Evolutionary conservation across 2,888 invertebrate species (phyloP), one percentile per base, ranked within the genome.

Genomic region (Nymphalis polychloros): DNA sequence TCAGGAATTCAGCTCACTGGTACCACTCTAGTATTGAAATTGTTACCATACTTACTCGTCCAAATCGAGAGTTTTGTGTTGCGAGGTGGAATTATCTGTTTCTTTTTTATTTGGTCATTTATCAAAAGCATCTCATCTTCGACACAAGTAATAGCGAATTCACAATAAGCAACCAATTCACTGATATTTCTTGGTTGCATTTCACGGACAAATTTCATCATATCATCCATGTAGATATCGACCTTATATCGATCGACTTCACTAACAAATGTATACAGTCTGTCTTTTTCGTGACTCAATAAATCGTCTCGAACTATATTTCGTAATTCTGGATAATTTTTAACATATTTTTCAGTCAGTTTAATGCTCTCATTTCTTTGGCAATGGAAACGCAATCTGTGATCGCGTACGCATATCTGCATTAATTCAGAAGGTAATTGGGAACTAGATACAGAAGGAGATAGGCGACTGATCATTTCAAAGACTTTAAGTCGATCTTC

Each of bases 91-190:
- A 27, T 31, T 2, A 65, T 3, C 31, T 47, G 10, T 41, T 65
- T 60, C n/a, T 31, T 59, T 50, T 50, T 60, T 41, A 65, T 47
- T 19, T 52, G 59, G 8, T 27, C 27, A 19, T 57, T 68, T 17
- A 69, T n/a, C 27, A 49, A 23, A 17, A 64, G 41, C 17, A 46
- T 49, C 57, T 72, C 72, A 10, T 70, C 69, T 59, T 75, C 75
- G 8, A 77, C 69, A 52, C 71, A 72, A 6, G 72, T 70, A 27
- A 76, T 73, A 3, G 72, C 74, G 62, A 70, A 76, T 59, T 77
- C 75, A 47, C 74, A 70, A 61, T 75, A 76, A 8, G 76, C 71
- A 0, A 76, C 76, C 63, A 75, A 57, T 57, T 76, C 75, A 50
- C 75, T 72, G 1, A 76, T 62, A 61, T 63, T 76, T 8, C 23